Evolutionary conservation across 1,140 invertebrate genomes (phyloP).

Genomic region (Lordiphosa mommai): DNA sequence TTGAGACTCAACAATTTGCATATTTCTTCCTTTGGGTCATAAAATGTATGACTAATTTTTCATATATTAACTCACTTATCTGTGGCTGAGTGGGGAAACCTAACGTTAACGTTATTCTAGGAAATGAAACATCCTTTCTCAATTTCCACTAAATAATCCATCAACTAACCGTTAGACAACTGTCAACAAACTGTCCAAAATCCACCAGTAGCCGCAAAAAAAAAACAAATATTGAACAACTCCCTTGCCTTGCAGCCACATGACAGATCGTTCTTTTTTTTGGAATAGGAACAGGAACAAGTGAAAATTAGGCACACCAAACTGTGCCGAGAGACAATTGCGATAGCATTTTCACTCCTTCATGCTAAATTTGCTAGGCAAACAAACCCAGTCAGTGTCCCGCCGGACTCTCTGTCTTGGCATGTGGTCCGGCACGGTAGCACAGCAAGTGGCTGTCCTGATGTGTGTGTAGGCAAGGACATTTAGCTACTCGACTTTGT

Average conservation of each 20-base stretch:
- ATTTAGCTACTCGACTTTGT: conserved; percentile 7
- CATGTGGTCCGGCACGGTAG: conserved; percentile 18
- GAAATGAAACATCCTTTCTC: conserved; percentile 12
- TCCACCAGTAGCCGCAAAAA: neutral
- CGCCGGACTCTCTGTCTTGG: conserved; percentile 10
- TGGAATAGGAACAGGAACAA: conserved; percentile 19
- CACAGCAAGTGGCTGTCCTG: conserved; percentile 36
- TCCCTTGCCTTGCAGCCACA: conserved; percentile 1
- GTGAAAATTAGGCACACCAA: conserved; percentile 43
- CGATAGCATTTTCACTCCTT: conserved; percentile 54
- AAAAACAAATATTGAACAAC: conserved; percentile 47
- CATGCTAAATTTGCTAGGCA: conserved; percentile 54
- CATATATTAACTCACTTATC: neutral
- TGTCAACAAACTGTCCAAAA: conserved; percentile 34
- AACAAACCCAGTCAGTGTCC: conserved; percentile 41
- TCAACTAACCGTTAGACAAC: conserved; percentile 34
- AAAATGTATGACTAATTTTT: conserved; percentile 1
- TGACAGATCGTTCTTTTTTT: conserved; percentile 36
- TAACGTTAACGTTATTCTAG: conserved; percentile 2
- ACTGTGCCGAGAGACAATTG: conserved; percentile 16
- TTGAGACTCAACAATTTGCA: conserved; percentile 3
- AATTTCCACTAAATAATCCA: conserved; percentile 47
- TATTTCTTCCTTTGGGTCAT: neutral
- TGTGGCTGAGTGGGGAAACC: neutral
- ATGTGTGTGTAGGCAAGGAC: neutral